phyloP scores from a whole-genome alignment of 2,113 vertebrate species.

The Steatornis caripensis region DNA sequence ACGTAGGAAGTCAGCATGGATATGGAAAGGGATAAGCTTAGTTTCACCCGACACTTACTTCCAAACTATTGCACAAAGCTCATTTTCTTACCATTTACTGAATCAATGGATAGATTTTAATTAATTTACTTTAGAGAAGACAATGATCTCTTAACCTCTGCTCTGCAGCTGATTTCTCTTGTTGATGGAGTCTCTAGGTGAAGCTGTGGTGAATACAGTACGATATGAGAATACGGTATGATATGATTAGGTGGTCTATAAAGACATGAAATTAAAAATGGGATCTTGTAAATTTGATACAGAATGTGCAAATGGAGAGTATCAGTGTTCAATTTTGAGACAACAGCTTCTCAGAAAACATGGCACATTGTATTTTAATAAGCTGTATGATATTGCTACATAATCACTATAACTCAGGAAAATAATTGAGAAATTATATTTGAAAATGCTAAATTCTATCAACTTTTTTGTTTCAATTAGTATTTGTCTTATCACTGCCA shows the following conservation, averaged over 20 bases:
- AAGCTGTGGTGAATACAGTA: background rate
- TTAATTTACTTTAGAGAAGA: background rate
- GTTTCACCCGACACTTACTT: background rate
- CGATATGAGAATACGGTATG: rapidly evolving
- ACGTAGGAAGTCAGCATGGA: background rate
- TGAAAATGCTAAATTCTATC: background rate
- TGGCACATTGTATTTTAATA: background rate
- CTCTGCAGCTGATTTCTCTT: background rate
- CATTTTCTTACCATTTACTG: background rate
- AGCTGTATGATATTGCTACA: background rate
- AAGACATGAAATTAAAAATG: background rate
- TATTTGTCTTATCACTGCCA: background rate
- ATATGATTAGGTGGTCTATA: background rate
- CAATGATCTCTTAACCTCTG: background rate
- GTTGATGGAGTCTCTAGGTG: background rate
- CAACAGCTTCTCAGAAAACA: background rate
- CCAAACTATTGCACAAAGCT: background rate
- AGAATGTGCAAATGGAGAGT: background rate
- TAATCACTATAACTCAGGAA: background rate
- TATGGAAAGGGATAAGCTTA: background rate
- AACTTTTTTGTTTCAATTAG: background rate
- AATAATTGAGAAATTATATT: background rate
- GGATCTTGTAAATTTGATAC: background rate
- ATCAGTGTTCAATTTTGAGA: background rate
- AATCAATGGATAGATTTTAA: background rate